Evolutionary conservation across 2,797 vertebrate species (phyloP), one percentile per base, ranked within the genome.

Genomic region (Apogon hyalosoma): DNA sequence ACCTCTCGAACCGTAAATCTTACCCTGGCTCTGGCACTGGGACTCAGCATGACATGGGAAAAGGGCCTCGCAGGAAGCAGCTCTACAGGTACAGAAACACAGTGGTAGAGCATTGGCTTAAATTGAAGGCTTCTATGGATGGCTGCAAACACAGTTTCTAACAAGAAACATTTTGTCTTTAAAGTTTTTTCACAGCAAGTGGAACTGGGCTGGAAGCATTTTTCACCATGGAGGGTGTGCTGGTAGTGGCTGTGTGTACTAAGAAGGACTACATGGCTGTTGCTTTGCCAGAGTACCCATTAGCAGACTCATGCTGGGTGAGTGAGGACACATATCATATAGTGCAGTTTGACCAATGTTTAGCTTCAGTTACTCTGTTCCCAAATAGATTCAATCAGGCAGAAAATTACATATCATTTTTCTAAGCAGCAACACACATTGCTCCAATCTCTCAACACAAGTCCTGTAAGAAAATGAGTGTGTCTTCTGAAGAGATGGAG

Each of bases 211-310:
- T 99, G 0, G 98, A 99, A 82, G 97, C 97, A 2, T 99, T 99
- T 91, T 98, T 99, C 91, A 98, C 96, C 0, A 75, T 93, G 0
- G 93, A 95, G 0, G 96, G 97, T 0, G 93, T 96, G 75, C 90
- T 99, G 87, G 98, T 98, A 75, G 97, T 98, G 70, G 97, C 97
- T 0, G 97, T 99, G 58, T 99, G 97, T 90, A 99, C 97, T 50
- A 97, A 96, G 90, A 99, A 97, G 80, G 98, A 99, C 28, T 99
- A 99, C 90, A 94, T 98, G 95, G 97, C 97, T 0, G 88, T 98
- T 18, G 91, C 96, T 0, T 77, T 99, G 79, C 94, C 94, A 0
- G 96, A 98, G 45, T 77, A 92, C 10, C 87, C 91, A 46, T 95
- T 99, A 33, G 93, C 84, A 0, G 96, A 99, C 85, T 95, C 94